Evolutionary conservation across 2,113 vertebrate genomes (phyloP), one percentile per base, ranked within the genome.

Genomic region (Elephantulus edwardii): DNA sequence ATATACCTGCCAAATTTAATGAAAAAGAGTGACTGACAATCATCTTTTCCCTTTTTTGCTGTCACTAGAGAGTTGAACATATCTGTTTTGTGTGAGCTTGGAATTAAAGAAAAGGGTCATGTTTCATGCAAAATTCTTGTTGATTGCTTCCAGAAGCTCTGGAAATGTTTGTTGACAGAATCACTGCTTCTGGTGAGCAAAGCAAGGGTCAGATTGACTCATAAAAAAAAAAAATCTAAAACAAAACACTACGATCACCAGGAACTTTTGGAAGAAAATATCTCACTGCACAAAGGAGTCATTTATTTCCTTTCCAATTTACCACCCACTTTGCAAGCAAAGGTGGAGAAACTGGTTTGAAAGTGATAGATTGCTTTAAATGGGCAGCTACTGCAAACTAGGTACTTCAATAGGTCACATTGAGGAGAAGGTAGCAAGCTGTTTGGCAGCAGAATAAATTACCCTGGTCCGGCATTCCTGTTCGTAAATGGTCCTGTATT

Each of bases 221-320:
- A 93, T 88, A 48, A 86, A 17, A 3, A 33, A 95, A 75, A 66
- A 8, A n/a, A n/a, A n/a, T n/a, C n/a, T n/a, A n/a, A n/a, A n/a
- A n/a, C n/a, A n/a, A n/a, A n/a, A n/a, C n/a, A n/a, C n/a, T 94
- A 46, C 95, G 64, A 91, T 91, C 92, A 93, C 81, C 83, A 62
- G 50, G 70, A 84, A 75, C 56, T 80, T 58, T 92, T 13, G 8
- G 60, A 71, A 72, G 17, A 95, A 96, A 93, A 38, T 13, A 80
- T 56, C 70, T 93, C 33, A 40, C 66, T 56, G 70, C 58, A 19
- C 22, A 79, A 93, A 88, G 76, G 33, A 97, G 66, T 81, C 82
- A 91, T 90, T 96, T 96, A 92, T 96, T 97, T 96, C 74, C 96
- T 96, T 96, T 90, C 84, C 64, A 95, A 89, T 96, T 96, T 91